Evolutionary conservation across 2,113 vertebrate species (phyloP), one percentile per base, ranked within the genome.

Genomic region (Crotophaga sulcirostris): DNA sequence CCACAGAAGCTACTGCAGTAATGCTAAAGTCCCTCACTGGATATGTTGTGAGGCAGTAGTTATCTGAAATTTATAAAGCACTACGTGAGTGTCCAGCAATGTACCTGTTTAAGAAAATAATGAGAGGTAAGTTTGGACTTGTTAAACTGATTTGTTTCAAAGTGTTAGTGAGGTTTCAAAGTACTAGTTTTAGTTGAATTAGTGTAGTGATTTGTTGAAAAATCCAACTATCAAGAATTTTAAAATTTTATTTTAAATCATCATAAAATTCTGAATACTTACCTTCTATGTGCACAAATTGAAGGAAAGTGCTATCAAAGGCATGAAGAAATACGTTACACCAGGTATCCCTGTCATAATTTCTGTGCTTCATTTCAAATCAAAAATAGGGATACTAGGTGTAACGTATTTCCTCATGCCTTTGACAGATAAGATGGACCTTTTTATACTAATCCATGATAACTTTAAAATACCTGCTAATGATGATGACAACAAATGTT

Each of bases 41-140:
- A 33, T 9, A 7, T 76, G 15, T 90, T 81, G 52, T 76, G 42
- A 87, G 58, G 29, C 28, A 45, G 33, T 69, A 87, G 13, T 81
- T 87, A 34, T 23, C 31, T 84, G 24, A 72, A 17, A 25, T 89
- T 91, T 91, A 49, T 81, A 60, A 93, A 89, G 72, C 40, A 47
- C 42, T 91, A 45, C 34, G 92, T 33, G 74, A 84, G 47, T 78
- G 67, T 80, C 60, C 72, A 60, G 24, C 42, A 69, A 33, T 54
- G 47, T 68, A 73, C 45, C 20, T 73, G 44, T 94, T n/a, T 97
- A 94, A 58, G 64, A 62, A 80, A 84, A 83, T 68, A 90, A 66
- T 7, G 10, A 72, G 16, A 34, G 29, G 5, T 88, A 70, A 67
- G 38, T 79, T 80, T 82, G 67, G 73, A 69, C 45, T 88, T 84